phyloP scores from a whole-genome alignment of 2,113 vertebrate species.

The Centrocercus urophasianus region DNA sequence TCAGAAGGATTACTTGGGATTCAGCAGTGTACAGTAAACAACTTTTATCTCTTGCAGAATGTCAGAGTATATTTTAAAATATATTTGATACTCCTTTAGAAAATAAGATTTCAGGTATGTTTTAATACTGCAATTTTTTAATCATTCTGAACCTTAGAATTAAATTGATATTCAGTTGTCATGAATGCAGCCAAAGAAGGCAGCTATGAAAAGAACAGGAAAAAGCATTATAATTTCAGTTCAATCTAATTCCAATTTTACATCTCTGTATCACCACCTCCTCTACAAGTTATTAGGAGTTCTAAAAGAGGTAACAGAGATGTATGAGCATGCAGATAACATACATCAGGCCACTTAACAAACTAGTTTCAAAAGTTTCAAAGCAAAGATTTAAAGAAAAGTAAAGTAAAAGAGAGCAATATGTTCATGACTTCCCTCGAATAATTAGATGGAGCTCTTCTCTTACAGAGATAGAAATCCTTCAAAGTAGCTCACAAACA shows the following conservation, averaged over 20 bases:
- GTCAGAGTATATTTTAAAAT: conserved; percentile 20
- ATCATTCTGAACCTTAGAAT: conserved; percentile 41
- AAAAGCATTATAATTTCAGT: not conserved
- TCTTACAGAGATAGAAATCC: not conserved
- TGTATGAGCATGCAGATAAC: not conserved
- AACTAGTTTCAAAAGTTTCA: not conserved
- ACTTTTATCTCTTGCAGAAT: conserved; percentile 53
- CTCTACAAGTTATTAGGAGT: not conserved
- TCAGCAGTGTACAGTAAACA: conserved; percentile 49
- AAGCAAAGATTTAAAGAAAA: not conserved
- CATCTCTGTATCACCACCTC: not conserved
- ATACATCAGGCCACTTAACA: not conserved
- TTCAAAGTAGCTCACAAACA: not conserved
- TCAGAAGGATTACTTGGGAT: conserved; percentile 52
- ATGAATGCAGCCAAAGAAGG: not conserved
- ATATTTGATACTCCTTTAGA: not conserved
- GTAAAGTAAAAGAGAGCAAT: not conserved
- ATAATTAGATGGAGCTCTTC: not conserved
- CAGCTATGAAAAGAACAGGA: not conserved
- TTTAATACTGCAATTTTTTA: conserved; percentile 29
- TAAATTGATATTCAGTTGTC: conserved; percentile 43
- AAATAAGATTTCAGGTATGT: not conserved
- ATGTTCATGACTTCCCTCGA: not conserved
- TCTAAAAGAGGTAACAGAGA: not conserved
- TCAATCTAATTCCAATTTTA: not conserved